These are phyloP conservation scores for Typhlomys cinereus DNA, from an alignment of 2,113 vertebrate species.

Conservation along the genomic window DNA sequence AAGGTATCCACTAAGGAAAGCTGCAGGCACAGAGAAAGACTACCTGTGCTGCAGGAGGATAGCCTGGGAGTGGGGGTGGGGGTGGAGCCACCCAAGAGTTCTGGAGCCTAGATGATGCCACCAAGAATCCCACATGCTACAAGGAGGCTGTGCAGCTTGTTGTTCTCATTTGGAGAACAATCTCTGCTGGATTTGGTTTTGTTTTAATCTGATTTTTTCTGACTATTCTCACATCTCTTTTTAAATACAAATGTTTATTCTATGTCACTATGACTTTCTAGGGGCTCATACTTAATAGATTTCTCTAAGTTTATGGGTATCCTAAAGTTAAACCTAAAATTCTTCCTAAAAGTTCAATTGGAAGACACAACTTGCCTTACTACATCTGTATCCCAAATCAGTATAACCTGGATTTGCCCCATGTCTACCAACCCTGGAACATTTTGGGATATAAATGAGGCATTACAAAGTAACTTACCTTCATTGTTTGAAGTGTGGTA, in stretches of 20 bases:
- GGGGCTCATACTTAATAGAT: not conserved
- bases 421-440: too few relatives aligned
- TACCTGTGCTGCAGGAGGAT: not conserved
- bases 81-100: too few relatives aligned
- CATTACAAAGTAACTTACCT: too few relatives aligned
- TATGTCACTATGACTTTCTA: not conserved
- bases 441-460: too few relatives aligned
- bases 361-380: too few relatives aligned
- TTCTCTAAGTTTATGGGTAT: too few relatives aligned
- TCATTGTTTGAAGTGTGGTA: too few relatives aligned
- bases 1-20: not conserved
- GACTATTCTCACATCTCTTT: not conserved
- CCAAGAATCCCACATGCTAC: not conserved
- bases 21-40: not conserved
- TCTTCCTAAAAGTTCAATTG: too few relatives aligned
- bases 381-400: too few relatives aligned
- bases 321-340: too few relatives aligned
- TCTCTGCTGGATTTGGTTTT: not conserved
- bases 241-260: not conserved
- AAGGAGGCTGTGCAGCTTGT: not conserved
- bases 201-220: not conserved
- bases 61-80: not conserved
- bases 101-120: not conserved
- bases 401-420: too few relatives aligned
- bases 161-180: too few relatives aligned